Conservation (phyloP, 2,113 vertebrate genomes). For the Scytalopus superciliaris region DNA sequence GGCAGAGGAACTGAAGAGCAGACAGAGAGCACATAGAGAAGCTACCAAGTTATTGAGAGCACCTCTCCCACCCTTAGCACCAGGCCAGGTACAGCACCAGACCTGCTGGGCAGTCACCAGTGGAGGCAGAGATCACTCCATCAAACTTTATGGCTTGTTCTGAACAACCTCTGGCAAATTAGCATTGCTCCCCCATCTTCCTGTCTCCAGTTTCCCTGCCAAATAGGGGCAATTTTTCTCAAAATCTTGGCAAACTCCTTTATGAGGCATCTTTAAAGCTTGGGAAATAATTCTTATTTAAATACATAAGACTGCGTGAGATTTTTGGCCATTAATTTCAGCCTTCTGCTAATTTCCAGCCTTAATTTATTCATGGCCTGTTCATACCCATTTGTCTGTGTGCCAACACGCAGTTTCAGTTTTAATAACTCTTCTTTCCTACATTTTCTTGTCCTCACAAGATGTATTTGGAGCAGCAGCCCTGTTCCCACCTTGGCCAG, state of each 20-base stretch:
- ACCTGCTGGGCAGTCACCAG: background rate
- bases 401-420: background rate
- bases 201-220: background rate
- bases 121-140: background rate
- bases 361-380: slow-evolving; percentile 36
- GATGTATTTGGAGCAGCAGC: background rate
- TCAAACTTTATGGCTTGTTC: background rate
- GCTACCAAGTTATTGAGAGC: background rate
- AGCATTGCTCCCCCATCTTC: background rate
- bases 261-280: slow-evolving; percentile 9
- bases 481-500: background rate
- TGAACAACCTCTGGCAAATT: background rate
- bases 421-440: slow-evolving; percentile 11
- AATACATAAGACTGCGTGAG: background rate
- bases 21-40: background rate
- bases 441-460: background rate
- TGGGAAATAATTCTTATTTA: slow-evolving; percentile 30
- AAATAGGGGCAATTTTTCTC: slow-evolving; percentile 15
- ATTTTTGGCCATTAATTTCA: slow-evolving; percentile 39
- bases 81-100: background rate
- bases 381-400: slow-evolving; percentile 4
- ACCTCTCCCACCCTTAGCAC: background rate
- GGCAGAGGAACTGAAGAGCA: background rate
- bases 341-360: slow-evolving; percentile 38
- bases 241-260: slow-evolving; percentile 4